Evolutionary conservation across 1,140 invertebrate genomes (phyloP).

Genomic region (Trichonephila inaurata): DNA sequence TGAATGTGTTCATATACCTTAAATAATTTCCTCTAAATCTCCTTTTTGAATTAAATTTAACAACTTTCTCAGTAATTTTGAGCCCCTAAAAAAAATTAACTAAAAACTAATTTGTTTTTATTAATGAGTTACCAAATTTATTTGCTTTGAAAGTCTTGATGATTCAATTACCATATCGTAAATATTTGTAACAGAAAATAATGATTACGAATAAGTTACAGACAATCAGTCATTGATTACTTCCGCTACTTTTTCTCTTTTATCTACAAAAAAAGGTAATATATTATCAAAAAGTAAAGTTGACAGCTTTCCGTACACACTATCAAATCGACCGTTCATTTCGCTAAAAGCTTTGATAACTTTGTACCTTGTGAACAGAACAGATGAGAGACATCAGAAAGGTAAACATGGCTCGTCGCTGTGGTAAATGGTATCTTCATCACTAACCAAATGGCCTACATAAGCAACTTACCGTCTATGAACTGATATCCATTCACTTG

Average conservation of each 20-base stretch:
- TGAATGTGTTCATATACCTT: too few species aligned
- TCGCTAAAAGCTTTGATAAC: constrained; percentile 45
- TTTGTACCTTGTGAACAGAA: not conserved
- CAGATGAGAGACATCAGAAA: not conserved
- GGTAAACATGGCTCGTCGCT: not conserved
- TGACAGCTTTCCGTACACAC: not conserved
- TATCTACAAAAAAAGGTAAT: not conserved
- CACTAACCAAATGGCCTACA: constrained; percentile 62
- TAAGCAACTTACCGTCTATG: not conserved
- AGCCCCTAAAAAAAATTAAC: too few species aligned
- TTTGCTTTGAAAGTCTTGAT: too few species aligned
- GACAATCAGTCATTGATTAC: not conserved
- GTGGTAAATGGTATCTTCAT: not conserved
- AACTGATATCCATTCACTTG: constrained; percentile 23
- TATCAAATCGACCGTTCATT: constrained; percentile 35
- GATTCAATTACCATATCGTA: too few species aligned
- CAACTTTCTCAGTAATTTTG: too few species aligned
- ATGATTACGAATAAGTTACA: not conserved
- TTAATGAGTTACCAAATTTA: too few species aligned
- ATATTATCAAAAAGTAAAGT: not conserved
- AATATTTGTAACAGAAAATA: too few species aligned
- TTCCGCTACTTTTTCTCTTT: not conserved
- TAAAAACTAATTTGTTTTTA: too few species aligned
- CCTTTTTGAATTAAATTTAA: too few species aligned
- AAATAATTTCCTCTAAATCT: too few species aligned